Evolutionary conservation across 1,140 invertebrate species (phyloP), one percentile per base, ranked within the genome.

Genomic region (Colletes latitarsis): DNA sequence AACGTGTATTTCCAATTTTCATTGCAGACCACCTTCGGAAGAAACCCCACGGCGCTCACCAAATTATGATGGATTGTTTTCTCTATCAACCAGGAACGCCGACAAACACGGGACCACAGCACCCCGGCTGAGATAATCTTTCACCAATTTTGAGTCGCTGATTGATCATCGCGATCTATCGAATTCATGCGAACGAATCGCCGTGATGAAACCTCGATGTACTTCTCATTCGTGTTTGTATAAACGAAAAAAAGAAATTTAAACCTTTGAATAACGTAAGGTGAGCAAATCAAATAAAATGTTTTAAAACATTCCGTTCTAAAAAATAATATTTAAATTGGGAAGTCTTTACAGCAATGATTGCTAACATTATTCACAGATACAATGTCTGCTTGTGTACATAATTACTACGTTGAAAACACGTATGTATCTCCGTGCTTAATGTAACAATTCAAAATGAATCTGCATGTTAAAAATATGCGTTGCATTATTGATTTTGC

Each of bases 51-150:
- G 74, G 86, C 63, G 86, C 53, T 80, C 82, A 69, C 63, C 81
- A 86, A 89, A 89, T 86, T 88, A 80, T 89, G 88, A 89, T 85
- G 87, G 80, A 89, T 88, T 83, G 82, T 88, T 83, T 86, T 85
- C 83, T 84, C 63, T 79, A 68, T 88, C 82, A 87, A 85, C 85
- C 60, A 74, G 15, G 64, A 69, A 71, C 76, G 88, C 88, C 86
- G 88, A 89, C 88, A 89, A 83, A 89, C 77, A 66, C 8, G 77
- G 77, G 53, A 53, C 41, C 76, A 41, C n/a, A 67, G 83, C 73
- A 78, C 82, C 81, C 84, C 84, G 52, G 82, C 84, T 39, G 88
- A 58, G 88, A 88, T 88, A 85, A 88, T 84, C 81, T 81, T 85
- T 79, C 87, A 88, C 77, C 82, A 88, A 88, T 88, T 83, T 82